phyloP scores from a whole-genome alignment of 2,797 vertebrate species.

The Enteromius unitaeniatus region DNA sequence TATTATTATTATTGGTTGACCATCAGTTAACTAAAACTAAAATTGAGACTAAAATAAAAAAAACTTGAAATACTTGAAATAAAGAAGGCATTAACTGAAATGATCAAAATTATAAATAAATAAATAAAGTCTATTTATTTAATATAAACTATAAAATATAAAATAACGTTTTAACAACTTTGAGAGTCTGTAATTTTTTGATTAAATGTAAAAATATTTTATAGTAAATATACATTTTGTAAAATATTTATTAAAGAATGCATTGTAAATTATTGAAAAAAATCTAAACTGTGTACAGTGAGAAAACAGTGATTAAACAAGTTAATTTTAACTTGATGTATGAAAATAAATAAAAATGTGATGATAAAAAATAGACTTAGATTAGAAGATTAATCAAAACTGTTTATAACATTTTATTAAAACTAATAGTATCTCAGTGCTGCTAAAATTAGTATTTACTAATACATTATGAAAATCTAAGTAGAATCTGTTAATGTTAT shows the following conservation, averaged over 20 bases:
- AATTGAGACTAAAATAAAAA: neutral
- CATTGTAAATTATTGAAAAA: too few relatives aligned
- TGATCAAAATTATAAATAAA: too few relatives aligned
- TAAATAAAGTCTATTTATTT: too few relatives aligned
- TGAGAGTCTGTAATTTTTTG: too few relatives aligned
- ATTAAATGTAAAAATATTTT: too few relatives aligned
- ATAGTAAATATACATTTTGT: too few relatives aligned
- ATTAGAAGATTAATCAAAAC: neutral
- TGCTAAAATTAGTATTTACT: neutral
- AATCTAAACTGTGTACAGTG: too few relatives aligned
- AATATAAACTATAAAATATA: too few relatives aligned
- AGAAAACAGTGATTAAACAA: too few relatives aligned
- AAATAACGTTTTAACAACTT: too few relatives aligned
- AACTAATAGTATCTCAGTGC: neutral
- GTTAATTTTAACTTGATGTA: neutral
- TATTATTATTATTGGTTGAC: neutral
- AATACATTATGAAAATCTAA: neutral
- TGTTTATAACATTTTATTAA: neutral
- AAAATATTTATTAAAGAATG: too few relatives aligned
- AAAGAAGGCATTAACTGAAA: neutral
- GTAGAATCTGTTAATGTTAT: neutral
- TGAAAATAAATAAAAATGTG: neutral
- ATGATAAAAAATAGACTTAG: neutral
- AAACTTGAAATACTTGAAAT: neutral
- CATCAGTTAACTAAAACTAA: neutral